Evolutionary conservation across 2,888 invertebrate species (phyloP), one percentile per base, ranked within the genome.

Genomic region (Chrysopilus asiliformis): DNA sequence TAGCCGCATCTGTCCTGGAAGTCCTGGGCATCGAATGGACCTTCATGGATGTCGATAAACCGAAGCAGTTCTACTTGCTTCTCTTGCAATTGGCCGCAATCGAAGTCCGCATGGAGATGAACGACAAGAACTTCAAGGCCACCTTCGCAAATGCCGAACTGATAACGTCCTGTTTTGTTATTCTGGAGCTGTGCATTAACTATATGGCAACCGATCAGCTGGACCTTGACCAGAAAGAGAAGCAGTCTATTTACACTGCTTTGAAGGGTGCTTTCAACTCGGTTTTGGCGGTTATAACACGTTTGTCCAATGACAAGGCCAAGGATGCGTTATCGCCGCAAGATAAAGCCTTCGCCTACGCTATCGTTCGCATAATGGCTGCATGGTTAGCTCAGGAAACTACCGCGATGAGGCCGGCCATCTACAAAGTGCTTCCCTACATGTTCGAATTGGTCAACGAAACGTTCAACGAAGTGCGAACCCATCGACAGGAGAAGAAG

Each of bases 321-420:
- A 74, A 72, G 49, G 79, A 80, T 43, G 70, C 72, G 41, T 65
- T 74, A 13, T 74, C 75, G 32, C 68, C 74, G 38, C 69, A 71
- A 39, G 83, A 85, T 50, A 81, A 79, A 58, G 67, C 79, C 33
- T 83, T 85, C 61, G 71, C 86, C n/a, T 80, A 80, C 64, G 84
- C 84, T 3, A 80, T 83, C 60, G 79, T 90, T 8, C 68, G 90
- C 47, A 82, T 87, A 22, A 61, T 90, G 34, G 78, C 84, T 10
- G 77, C 86, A n/a, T 90, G 89, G 89, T 65, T 91, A 49, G 84
- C 86, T 1, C 87, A 89, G 63, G 90, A 91, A 65, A 86, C 87
- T 1, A 78, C 82, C 2, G 85, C 87, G 1, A 80, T 87, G 79
- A 74, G 86, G 20, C 73, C 79, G 28, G 84, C 85, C 56, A 74